These are phyloP conservation scores for Spodoptera frugiperda DNA, from an alignment of 1,140 invertebrate species.

Conservation along the genomic window DNA sequence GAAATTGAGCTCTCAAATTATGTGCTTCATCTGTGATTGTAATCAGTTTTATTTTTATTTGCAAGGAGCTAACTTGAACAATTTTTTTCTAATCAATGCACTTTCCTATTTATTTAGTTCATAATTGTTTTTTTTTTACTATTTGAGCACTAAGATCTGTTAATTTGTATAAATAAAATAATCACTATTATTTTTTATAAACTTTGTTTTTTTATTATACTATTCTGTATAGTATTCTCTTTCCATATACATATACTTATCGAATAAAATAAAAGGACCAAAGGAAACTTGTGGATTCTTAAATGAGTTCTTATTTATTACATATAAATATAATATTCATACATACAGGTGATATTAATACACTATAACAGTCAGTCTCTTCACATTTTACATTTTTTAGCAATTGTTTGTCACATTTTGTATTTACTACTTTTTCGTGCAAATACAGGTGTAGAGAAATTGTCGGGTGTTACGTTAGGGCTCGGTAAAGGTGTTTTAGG, in stretches of 20 bases:
- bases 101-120: conserved; percentile 83
- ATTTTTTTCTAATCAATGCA: conserved; percentile 79
- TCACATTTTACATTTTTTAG: conserved; percentile 57
- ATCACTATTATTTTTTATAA: conserved; percentile 67
- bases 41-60: conserved; percentile 75
- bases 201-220: conserved; percentile 19
- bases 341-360: conserved; percentile 29
- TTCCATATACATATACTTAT: not conserved
- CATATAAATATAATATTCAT: not conserved
- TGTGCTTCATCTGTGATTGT: conserved; percentile 81
- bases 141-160: conserved; percentile 84
- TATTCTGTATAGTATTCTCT: not conserved
- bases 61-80: conserved; percentile 75
- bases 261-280: not conserved
- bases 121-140: conserved; percentile 79
- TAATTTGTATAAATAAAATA: conserved; percentile 80
- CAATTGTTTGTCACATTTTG: conserved; percentile 71
- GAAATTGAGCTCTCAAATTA: conserved; percentile 76
- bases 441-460: conserved; percentile 76
- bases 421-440: conserved; percentile 71
- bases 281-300: not conserved
- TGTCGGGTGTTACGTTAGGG: conserved; percentile 72
- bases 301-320: not conserved
- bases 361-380: conserved; percentile 35
- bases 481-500: conserved; percentile 73